A percentile compares a stretch with the other conserved stretches of the same genome.
Conservation (phyloP, 92 coral and sea anemone genomes). For the Epizoanthus ramosus region DNA sequence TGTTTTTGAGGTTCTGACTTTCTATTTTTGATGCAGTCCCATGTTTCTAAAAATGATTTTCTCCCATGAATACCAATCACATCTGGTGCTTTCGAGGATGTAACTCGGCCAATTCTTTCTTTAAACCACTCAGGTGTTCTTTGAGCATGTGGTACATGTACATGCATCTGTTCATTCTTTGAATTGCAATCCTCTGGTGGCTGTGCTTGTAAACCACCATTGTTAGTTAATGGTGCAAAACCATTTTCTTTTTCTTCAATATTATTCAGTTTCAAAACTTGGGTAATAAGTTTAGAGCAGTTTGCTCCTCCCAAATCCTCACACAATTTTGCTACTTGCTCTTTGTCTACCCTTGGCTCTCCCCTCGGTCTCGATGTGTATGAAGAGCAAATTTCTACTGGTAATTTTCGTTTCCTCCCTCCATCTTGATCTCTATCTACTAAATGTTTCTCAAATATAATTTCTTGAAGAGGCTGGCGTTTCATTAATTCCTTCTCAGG, state of each 20-base stretch:
- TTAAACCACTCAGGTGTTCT: constrained; percentile 49
- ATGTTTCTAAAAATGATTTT: constrained; percentile 34
- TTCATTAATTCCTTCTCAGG: constrained; percentile 64
- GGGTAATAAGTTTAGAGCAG: constrained; percentile 38
- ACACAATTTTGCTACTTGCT: constrained; percentile 25
- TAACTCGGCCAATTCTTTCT: constrained; percentile 35
- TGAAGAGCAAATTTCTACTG: constrained; percentile 34
- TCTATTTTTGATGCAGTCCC: constrained; percentile 42
- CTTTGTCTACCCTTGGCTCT: constrained; percentile 45
- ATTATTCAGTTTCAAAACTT: constrained; percentile 26
- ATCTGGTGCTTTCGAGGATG: constrained; percentile 47
- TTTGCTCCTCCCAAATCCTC: constrained; percentile 39
- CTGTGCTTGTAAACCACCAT: constrained; percentile 17
- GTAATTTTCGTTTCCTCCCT: constrained; percentile 48
- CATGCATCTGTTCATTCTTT: constrained; percentile 10
- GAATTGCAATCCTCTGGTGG: constrained; percentile 24
- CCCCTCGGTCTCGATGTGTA: constrained; percentile 42
- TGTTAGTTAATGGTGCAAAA: constrained; percentile 7
- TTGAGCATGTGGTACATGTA: constrained; percentile 26
- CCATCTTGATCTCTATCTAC: constrained; percentile 37
- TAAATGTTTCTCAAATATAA: constrained; percentile 55
- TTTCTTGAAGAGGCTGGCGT: constrained; percentile 53
- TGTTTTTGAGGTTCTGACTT: constrained; percentile 45
- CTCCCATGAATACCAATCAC: constrained; percentile 49
- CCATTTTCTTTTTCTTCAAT: constrained; percentile 39